Percentiles rank a stretch among this genome's conserved stretches.
Conservation (phyloP, 2,888 invertebrate genomes). For the Epiblema foenella region DNA sequence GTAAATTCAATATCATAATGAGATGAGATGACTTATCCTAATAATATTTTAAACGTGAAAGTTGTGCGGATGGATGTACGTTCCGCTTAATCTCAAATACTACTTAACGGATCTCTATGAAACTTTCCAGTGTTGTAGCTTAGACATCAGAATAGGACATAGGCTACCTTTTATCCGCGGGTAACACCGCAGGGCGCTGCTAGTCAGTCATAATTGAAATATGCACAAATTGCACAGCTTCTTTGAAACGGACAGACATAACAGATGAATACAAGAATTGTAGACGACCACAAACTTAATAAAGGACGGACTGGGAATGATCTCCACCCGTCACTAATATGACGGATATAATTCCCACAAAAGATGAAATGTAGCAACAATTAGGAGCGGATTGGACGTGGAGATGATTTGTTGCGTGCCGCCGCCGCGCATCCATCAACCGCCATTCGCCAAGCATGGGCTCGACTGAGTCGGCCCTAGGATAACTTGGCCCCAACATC, state of each 20-base stretch:
- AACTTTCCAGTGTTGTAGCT: too few species aligned
- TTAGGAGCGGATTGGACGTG: constrained; percentile 12
- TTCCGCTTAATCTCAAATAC: too few species aligned
- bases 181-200: too few species aligned
- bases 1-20: too few species aligned
- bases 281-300: background rate
- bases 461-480: background rate
- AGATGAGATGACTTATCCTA: too few species aligned
- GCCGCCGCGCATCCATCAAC: constrained; percentile 20
- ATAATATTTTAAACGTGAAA: too few species aligned
- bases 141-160: too few species aligned
- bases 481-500: background rate
- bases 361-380: constrained; percentile 32
- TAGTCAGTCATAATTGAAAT: too few species aligned
- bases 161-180: too few species aligned
- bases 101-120: too few species aligned
- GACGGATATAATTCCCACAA: constrained; percentile 16
- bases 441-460: background rate
- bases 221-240: background rate
- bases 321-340: constrained; percentile 3
- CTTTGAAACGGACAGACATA: background rate
- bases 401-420: constrained; percentile 19
- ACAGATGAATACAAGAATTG: background rate
- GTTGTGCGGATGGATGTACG: too few species aligned
- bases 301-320: constrained; percentile 22